phyloP scores from a whole-genome alignment of 1,140 invertebrate genomes.

The Ylistrum balloti region DNA sequence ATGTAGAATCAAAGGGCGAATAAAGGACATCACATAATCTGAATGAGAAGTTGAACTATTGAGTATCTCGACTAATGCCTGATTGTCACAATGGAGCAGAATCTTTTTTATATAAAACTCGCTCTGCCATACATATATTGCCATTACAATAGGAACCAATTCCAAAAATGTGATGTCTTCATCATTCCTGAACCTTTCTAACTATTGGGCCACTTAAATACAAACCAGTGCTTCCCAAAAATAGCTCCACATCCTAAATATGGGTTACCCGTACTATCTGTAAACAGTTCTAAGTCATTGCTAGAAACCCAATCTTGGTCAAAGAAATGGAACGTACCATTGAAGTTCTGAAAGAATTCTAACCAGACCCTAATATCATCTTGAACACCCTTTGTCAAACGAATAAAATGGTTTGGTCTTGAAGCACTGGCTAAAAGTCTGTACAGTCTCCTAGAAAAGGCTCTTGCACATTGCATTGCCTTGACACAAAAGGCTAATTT shows the following conservation, averaged over 20 bases:
- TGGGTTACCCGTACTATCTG: constrained; percentile 43
- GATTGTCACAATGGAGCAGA: constrained; percentile 45
- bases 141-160: constrained; percentile 45
- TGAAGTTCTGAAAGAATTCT: constrained; percentile 33
- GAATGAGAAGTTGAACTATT: constrained; percentile 50
- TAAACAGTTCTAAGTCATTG: background rate
- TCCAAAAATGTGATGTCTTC: constrained; percentile 51
- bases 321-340: constrained; percentile 42
- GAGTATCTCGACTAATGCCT: constrained; percentile 43
- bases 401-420: constrained; percentile 19
- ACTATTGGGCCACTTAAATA: constrained; percentile 41
- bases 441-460: constrained; percentile 45
- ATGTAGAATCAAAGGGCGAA: constrained; percentile 42
- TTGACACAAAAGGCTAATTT: constrained; percentile 41
- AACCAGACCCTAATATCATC: constrained; percentile 41
- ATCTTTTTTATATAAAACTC: constrained; percentile 42
- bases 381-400: constrained; percentile 31
- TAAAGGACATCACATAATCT: constrained; percentile 46
- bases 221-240: constrained; percentile 19
- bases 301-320: background rate
- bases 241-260: constrained; percentile 41
- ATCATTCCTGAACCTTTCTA: background rate
- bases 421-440: background rate
- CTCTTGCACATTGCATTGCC: background rate
- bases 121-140: constrained; percentile 42